Base-by-base conservation (phyloP, 2,888 invertebrate genomes). In the Tetramorium bicarinatum region DNA sequence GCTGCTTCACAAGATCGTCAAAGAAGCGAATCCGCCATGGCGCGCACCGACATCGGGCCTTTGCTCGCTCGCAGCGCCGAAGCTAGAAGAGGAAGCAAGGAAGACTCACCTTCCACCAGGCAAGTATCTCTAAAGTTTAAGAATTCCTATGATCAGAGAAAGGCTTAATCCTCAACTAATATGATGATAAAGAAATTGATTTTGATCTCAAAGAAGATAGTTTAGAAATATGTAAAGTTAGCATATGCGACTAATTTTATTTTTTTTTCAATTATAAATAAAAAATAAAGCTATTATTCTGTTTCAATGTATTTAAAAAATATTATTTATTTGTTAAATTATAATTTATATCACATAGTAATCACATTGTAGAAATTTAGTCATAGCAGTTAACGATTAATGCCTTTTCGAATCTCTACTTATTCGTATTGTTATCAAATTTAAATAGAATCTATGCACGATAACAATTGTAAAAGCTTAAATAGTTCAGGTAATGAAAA, bases 61-160 rank as follows among this genome's bases (percentile, higher is more conserved):
- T 95, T 98, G 87, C 96, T 98, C 72, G 97, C 98, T 0, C 96
- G 98, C 88, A 97, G 97, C 93, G 97, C 97, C 21, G 97, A 98
- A 89, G 97, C 97, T 82, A 96, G 98, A 86, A 97, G 97, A 89
- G 95, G 95, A 52, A 95, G 95, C 92, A 95, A 95, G 88, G 95
- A 96, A 87, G 95, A 95, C 80, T 95, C 95, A 34, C 95, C 95
- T 13, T 94, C 95, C 25, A 95, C 93, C 85, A 95, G 95, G 93
- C 95, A 95, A 93, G 92, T 87, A 88, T 67, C 3, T 52, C 2
- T 52, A 13, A 54, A n/a, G 38, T 74, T 25, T 47, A 34, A 66
- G 34, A 13, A 47, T 74, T 3, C 4, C 2, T 47, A 47, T 1
- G 34, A 54, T 38, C 13, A 41, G 9, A 15, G 59, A 69, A 6